Evolutionary conservation across 2,888 invertebrate genomes (phyloP).

Genomic region (Mythimna pallens): DNA sequence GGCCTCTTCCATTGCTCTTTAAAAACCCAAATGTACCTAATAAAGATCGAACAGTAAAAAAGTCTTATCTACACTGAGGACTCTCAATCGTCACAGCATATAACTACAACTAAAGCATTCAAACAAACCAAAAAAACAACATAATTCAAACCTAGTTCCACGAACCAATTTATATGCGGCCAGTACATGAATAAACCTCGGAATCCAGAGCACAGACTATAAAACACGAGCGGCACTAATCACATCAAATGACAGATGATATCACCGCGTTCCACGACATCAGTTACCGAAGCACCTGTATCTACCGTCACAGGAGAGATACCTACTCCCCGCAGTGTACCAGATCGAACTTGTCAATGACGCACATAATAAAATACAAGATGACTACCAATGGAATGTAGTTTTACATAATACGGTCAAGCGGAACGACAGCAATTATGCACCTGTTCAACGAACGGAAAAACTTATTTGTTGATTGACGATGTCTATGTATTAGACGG

Average conservation of each 20-base stretch:
- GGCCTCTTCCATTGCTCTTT: not conserved
- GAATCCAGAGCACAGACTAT: constrained; percentile 56
- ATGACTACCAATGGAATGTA: constrained; percentile 57
- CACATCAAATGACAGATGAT: constrained; percentile 77
- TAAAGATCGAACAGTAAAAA: not conserved
- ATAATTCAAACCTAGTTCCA: constrained; percentile 36
- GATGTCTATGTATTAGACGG: constrained; percentile 33
- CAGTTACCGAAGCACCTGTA: constrained; percentile 75
- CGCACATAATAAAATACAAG: constrained; percentile 68
- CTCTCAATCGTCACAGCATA: not conserved
- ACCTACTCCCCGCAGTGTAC: constrained; percentile 75
- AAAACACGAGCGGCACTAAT: constrained; percentile 78
- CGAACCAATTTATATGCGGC: constrained; percentile 48
- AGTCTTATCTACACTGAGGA: not conserved
- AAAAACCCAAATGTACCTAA: not conserved
- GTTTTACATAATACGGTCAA: constrained; percentile 62
- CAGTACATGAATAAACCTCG: constrained; percentile 53
- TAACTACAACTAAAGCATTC: not conserved
- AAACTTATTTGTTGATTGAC: constrained; percentile 52
- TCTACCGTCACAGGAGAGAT: constrained; percentile 61
- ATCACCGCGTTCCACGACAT: constrained; percentile 74
- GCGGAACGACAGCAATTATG: constrained; percentile 56
- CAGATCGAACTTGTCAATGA: constrained; percentile 75
- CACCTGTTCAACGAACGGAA: constrained; percentile 58
- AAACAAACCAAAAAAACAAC: constrained; percentile 26